Evolutionary conservation across 1,140 invertebrate species (phyloP), one percentile per base, ranked within the genome.

Genomic region (Solen grandis): DNA sequence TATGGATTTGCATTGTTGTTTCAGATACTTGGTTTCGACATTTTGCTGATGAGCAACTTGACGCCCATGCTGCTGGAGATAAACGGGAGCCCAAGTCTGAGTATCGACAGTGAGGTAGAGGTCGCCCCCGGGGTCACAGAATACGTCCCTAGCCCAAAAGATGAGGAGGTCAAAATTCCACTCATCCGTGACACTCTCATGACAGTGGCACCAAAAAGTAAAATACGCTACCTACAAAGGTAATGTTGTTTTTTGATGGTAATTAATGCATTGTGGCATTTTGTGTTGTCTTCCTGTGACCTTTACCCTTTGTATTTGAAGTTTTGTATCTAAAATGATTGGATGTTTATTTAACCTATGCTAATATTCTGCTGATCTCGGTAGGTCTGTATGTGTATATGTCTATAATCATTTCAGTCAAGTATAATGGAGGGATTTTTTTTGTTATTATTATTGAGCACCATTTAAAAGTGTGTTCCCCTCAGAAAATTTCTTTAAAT

Each of bases 1-100:
- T 29, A 13, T 22, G 27, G 8, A 59, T 22, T 22, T 22, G 55
- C 25, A 8, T 59, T 22, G 10, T 22, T 10, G 65, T 84, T 86
- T 13, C 84, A 93, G 93, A 93, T 93, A 35, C 85, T 93, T 46
- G 93, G 93, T 8, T 93, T 93, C 83, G 93, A 93, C 79, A 92
- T 94, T 22, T 82, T 93, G 29, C 82, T 93, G 5, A 59, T 88
- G 25, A 83, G 90, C n/a, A 87, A 93, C 74, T 87, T 93, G 0
- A 86, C 83, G 19, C 93, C 93, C 5, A 88, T 93, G 57, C 78
- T 93, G 16, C 85, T 94, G 33, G 93, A 94, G 84, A 92, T 94
- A 13, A 94, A 94, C 82, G 87, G 93, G 25, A 92, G 91, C 70
- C 93, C 93, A 5, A 93, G 93, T 60, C 87, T 94, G 3, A 87